These are phyloP conservation scores for Andrena flavipes DNA, from an alignment of 2,888 invertebrate species.

Conservation along the genomic window DNA sequence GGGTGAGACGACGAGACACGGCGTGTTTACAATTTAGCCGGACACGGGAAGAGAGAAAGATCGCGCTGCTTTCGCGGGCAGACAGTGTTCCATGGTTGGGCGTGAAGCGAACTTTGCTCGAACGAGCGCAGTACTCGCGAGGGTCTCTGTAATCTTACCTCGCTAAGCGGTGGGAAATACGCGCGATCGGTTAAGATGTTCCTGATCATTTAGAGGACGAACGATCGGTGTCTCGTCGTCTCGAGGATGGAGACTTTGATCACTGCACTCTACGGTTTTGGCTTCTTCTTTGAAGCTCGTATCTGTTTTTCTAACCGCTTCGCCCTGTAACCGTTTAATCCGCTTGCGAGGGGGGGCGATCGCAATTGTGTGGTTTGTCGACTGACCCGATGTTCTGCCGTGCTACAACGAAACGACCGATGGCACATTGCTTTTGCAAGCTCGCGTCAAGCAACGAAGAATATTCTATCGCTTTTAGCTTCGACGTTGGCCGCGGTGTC, in stretches of 20 bases:
- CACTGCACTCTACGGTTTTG: constrained; percentile 50
- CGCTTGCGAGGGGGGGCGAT: constrained; percentile 47
- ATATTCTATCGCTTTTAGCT: not conserved
- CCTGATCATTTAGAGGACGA: not conserved
- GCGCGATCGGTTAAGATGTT: not conserved
- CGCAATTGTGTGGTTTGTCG: constrained; percentile 57
- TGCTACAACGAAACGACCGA: not conserved
- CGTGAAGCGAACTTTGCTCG: not conserved
- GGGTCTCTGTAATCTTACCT: not conserved
- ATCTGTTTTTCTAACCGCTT: constrained; percentile 68
- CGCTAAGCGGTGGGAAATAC: not conserved
- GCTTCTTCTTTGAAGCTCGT: constrained; percentile 58
- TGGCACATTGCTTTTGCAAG: not conserved
- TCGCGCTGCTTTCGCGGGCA: not conserved
- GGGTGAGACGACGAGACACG: constrained; percentile 70
- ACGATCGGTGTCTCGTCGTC: constrained; percentile 71
- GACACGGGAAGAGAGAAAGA: constrained; percentile 51
- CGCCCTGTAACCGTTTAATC: constrained; percentile 69
- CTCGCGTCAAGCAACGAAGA: not conserved
- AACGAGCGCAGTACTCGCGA: not conserved
- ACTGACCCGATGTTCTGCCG: constrained; percentile 44
- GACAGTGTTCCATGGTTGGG: not conserved
- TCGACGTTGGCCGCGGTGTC: not conserved
- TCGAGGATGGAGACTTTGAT: constrained; percentile 51
- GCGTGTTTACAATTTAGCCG: not conserved